Conservation (phyloP, 2,797 vertebrate genomes). For the Gobio occitaniae region DNA sequence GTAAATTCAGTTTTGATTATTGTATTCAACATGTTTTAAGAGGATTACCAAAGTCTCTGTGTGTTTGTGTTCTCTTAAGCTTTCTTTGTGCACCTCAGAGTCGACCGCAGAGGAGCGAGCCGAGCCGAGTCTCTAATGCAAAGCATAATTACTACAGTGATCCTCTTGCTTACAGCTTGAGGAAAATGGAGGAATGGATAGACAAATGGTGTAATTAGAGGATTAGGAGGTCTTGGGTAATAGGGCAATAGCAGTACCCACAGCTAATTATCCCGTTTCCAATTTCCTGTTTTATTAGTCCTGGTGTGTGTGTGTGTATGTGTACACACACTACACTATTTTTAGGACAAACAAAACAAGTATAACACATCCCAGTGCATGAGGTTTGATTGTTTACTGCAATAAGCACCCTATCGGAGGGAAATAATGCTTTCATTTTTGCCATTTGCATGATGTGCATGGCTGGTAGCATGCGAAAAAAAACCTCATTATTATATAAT, state of each 20-base stretch:
- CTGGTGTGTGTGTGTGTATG: slow-evolving; percentile 6
- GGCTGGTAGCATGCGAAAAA: slow-evolving; percentile 15
- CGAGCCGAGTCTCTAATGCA: slow-evolving; percentile 53
- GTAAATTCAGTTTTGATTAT: slow-evolving; percentile 12
- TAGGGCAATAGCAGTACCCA: slow-evolving; percentile 60
- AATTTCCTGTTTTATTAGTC: slow-evolving; percentile 54
- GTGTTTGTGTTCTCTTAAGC: slow-evolving; percentile 29
- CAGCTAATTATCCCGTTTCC: slow-evolving; percentile 63
- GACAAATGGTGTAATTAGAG: slow-evolving; percentile 68
- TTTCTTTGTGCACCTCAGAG: slow-evolving; percentile 35
- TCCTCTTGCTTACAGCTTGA: slow-evolving; percentile 63
- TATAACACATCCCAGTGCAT: slow-evolving; percentile 31
- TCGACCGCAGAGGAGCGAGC: slow-evolving; percentile 11
- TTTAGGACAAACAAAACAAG: slow-evolving; percentile 21
- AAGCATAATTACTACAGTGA: slow-evolving; percentile 59
- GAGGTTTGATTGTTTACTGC: slow-evolving; percentile 39
- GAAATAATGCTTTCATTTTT: slow-evolving; percentile 28
- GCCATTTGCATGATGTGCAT: slow-evolving; percentile 32
- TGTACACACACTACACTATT: background rate
- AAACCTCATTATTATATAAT: slow-evolving; percentile 37
- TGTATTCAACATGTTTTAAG: slow-evolving; percentile 42
- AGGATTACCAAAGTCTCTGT: slow-evolving; percentile 38
- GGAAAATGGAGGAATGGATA: slow-evolving; percentile 63
- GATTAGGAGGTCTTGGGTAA: slow-evolving; percentile 64
- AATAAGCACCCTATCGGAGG: slow-evolving; percentile 47